These are phyloP conservation scores for Tylochromis polylepis DNA, from an alignment of 2,113 vertebrate species.

Conservation along the genomic window DNA sequence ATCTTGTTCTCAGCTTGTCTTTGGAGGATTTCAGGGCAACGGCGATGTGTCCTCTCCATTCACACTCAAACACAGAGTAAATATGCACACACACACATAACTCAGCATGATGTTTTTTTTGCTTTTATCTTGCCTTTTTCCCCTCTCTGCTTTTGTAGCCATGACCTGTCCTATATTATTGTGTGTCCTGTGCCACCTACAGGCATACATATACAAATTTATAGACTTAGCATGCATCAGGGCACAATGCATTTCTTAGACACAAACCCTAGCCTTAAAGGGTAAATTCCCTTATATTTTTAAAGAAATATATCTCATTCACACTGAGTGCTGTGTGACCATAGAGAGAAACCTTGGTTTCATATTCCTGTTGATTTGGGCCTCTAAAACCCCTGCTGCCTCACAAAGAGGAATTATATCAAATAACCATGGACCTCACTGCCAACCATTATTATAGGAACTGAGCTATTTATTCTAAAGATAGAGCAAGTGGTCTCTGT, in stretches of 20 bases:
- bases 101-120: neutral
- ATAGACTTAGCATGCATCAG: neutral
- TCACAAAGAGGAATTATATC: neutral
- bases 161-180: neutral
- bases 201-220: neutral
- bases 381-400: neutral
- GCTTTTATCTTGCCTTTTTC: neutral
- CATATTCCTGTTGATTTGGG: neutral
- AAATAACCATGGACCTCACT: neutral
- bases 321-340: neutral
- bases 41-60: neutral
- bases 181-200: accelerated
- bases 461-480: neutral
- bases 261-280: neutral
- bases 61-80: neutral
- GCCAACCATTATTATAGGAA: neutral
- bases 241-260: neutral
- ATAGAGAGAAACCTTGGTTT: neutral
- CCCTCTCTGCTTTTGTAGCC: neutral
- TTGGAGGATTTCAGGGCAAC: conserved; percentile 4
- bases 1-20: conserved; percentile 35
- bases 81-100: neutral
- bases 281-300: neutral
- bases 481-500: neutral
- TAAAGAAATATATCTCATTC: neutral